phyloP scores from a whole-genome alignment of 2,888 invertebrate species.

The Macrostomum cliftonense region DNA sequence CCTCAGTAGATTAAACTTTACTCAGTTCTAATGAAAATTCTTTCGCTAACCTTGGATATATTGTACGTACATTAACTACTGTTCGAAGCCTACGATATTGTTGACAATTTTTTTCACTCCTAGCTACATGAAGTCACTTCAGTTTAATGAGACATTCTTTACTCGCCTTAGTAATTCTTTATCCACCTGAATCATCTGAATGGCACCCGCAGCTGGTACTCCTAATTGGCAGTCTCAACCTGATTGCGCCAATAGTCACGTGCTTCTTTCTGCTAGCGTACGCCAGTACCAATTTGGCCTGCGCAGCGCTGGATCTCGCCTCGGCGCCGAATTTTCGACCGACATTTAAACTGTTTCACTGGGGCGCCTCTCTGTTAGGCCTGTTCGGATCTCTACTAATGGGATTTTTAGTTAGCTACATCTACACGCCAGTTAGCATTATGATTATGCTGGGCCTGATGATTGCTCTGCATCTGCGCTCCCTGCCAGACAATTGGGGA shows the following conservation, averaged over 20 bases:
- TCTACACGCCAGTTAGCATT: too few species aligned
- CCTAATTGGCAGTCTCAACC: slow-evolving; percentile 74
- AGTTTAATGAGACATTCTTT: too few species aligned
- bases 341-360: slow-evolving; percentile 82
- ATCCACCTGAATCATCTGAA: too few species aligned
- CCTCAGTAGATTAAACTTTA: too few species aligned
- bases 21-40: too few species aligned
- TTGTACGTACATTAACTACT: too few species aligned
- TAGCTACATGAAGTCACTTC: too few species aligned
- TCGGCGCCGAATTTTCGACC: slow-evolving; percentile 86
- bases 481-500: slow-evolving; percentile 78
- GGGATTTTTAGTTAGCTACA: slow-evolving; percentile 66
- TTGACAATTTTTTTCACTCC: too few species aligned
- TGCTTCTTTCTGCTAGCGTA: slow-evolving; percentile 89
- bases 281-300: slow-evolving; percentile 82
- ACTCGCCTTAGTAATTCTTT: too few species aligned
- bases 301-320: slow-evolving; percentile 78
- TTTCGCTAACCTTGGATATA: too few species aligned
- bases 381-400: slow-evolving; percentile 60
- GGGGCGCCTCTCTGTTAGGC: slow-evolving; percentile 72
- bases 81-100: too few species aligned
- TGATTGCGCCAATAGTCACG: slow-evolving; percentile 83
- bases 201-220: slow-evolving; percentile 39
- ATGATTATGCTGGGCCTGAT: slow-evolving; percentile 48
- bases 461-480: slow-evolving; percentile 60